phyloP scores from a whole-genome alignment of 2,113 vertebrate species.

The Aegithalos caudatus region DNA sequence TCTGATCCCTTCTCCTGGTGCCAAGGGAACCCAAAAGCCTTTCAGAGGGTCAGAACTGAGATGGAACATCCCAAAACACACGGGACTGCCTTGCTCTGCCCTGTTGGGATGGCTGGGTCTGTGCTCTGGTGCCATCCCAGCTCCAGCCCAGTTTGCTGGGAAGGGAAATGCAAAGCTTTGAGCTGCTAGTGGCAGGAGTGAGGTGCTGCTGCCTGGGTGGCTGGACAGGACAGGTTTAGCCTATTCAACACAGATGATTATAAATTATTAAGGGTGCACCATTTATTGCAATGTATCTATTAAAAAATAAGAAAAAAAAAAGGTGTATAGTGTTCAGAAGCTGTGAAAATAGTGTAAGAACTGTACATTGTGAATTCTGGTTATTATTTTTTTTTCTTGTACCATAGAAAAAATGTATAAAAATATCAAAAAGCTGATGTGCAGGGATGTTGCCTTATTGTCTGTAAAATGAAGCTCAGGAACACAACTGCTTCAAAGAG shows the following conservation, averaged over 20 bases:
- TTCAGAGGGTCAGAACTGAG: not conserved
- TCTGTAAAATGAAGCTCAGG: slow-evolving; percentile 80
- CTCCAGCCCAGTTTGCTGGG: not conserved
- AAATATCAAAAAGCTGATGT: slow-evolving; percentile 76
- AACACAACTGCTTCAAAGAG: slow-evolving; percentile 74
- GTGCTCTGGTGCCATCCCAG: not conserved
- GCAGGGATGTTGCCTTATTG: slow-evolving; percentile 86
- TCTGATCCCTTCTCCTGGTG: rapidly evolving
- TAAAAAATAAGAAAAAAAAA: slow-evolving; percentile 73
- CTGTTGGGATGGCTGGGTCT: not conserved
- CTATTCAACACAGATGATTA: slow-evolving; percentile 59
- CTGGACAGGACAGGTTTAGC: slow-evolving; percentile 45
- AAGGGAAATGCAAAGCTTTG: not conserved
- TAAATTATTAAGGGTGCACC: slow-evolving; percentile 74
- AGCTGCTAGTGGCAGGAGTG: slow-evolving; percentile 24
- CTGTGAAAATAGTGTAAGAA: slow-evolving; percentile 85
- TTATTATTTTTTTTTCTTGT: slow-evolving; percentile 73
- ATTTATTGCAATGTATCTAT: slow-evolving; percentile 85
- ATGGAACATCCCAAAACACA: not conserved
- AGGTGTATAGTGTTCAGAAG: slow-evolving; percentile 86
- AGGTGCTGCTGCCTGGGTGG: slow-evolving; percentile 14
- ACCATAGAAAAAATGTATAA: slow-evolving; percentile 79
- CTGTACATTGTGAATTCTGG: slow-evolving; percentile 82
- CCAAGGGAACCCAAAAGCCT: not conserved
- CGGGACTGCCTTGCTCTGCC: not conserved